Conservation (phyloP, 1,140 invertebrate species). For the Bombyx mori region DNA sequence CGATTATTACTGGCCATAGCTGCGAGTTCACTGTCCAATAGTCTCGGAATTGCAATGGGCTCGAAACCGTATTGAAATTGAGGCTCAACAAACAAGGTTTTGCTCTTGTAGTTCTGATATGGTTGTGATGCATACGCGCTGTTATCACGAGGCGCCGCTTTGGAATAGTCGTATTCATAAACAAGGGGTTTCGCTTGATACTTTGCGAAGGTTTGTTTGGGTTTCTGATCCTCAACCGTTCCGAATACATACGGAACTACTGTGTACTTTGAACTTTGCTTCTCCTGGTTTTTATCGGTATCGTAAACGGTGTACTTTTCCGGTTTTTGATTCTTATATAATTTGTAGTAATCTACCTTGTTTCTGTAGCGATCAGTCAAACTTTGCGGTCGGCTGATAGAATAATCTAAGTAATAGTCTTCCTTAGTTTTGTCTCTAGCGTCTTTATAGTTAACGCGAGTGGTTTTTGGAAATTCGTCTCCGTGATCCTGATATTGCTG, state of each 20-base stretch:
- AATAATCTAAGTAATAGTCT: conserved; percentile 49
- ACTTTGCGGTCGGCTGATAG: conserved; percentile 43
- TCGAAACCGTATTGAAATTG: conserved; percentile 67
- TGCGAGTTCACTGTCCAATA: conserved; percentile 43
- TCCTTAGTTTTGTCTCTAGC: conserved; percentile 48
- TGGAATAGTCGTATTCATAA: conserved; percentile 37
- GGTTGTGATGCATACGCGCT: conserved; percentile 39
- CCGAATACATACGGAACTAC: conserved; percentile 23
- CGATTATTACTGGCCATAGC: conserved; percentile 52
- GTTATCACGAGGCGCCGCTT: conserved; percentile 34
- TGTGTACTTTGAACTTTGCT: conserved; percentile 35
- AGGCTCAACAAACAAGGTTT: conserved; percentile 55
- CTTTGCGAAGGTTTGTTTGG: conserved; percentile 32
- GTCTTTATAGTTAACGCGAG: conserved; percentile 47
- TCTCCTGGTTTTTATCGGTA: conserved; percentile 30
- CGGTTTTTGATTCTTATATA: conserved; percentile 42
- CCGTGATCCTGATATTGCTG: conserved; percentile 42
- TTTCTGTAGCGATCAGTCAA: conserved; percentile 35
- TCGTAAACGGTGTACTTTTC: conserved; percentile 28
- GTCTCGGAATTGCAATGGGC: conserved; percentile 39
- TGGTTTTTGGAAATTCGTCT: conserved; percentile 44
- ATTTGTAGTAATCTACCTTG: conserved; percentile 51
- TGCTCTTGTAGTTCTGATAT: conserved; percentile 31
- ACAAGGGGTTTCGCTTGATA: conserved; percentile 29
- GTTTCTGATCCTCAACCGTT: conserved; percentile 23